Conservation (phyloP, 2,888 invertebrate species). For the Ctena decussata region DNA sequence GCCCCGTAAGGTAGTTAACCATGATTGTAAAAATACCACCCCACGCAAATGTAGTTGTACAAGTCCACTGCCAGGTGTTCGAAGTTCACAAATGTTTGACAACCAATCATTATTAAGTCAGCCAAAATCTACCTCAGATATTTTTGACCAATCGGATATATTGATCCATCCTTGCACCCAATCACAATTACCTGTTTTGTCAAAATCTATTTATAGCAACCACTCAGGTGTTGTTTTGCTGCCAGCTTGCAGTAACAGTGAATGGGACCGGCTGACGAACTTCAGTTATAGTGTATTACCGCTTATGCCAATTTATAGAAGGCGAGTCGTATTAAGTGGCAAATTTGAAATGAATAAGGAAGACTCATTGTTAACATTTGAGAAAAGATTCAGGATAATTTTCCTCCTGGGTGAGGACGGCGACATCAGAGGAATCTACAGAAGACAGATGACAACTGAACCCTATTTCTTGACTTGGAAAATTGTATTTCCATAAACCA, state of each 20-base stretch:
- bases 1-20: not conserved
- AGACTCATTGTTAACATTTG: not conserved
- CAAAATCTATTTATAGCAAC: not conserved
- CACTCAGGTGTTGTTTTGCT: not conserved
- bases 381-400: not conserved
- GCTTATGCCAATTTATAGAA: not conserved
- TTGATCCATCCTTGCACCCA: not conserved
- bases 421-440: constrained; percentile 3
- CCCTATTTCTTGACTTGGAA: not conserved
- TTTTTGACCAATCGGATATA: not conserved
- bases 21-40: no score
- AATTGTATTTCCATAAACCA: not conserved
- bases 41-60: no score
- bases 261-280: not conserved
- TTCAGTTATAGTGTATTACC: not conserved
- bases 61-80: no score
- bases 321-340: not conserved
- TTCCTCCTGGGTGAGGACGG: not conserved
- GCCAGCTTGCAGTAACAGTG: not conserved
- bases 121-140: no score
- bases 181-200: not conserved
- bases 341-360: not conserved
- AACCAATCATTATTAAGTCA: no score
- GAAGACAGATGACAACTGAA: constrained; percentile 12
- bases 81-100: no score